These are phyloP conservation scores for Dipodomys ordii DNA, from an alignment of 2,113 vertebrate genomes.

Conservation along the genomic window DNA sequence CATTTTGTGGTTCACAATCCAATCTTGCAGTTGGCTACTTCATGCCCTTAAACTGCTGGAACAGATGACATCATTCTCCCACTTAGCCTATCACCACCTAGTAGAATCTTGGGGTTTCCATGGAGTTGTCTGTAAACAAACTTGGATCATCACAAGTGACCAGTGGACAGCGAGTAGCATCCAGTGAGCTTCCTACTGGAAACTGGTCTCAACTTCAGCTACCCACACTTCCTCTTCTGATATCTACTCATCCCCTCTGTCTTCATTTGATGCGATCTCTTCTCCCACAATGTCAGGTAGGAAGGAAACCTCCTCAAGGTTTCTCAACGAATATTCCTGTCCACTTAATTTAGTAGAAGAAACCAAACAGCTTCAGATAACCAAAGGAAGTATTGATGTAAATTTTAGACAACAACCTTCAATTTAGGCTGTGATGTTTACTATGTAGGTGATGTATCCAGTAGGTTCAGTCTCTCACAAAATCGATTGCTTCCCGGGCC, in stretches of 20 bases:
- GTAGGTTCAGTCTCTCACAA: background rate
- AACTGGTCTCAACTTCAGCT: background rate
- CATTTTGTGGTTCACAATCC: background rate
- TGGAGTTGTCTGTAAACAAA: conserved; percentile 32
- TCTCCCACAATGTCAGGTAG: conserved; percentile 72
- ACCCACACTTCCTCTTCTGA: background rate
- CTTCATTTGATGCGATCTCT: background rate
- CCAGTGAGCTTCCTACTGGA: conserved; percentile 18
- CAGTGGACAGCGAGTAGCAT: background rate
- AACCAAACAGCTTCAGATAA: background rate
- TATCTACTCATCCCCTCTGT: background rate
- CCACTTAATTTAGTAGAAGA: background rate
- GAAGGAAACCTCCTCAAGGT: background rate
- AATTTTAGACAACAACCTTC: background rate
- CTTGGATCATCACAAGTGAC: conserved; percentile 44
- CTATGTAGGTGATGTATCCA: background rate
- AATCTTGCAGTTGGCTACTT: conserved; percentile 13
- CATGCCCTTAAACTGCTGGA: conserved; percentile 9
- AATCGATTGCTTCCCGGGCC: background rate
- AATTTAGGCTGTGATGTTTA: background rate
- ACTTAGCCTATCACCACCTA: conserved; percentile 28
- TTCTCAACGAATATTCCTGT: background rate
- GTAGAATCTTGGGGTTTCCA: conserved; percentile 65
- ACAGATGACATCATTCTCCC: conserved; percentile 67
- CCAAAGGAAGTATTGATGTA: background rate